Base-by-base conservation (phyloP, 2,797 vertebrate species). In the Choloepus didactylus region DNA sequence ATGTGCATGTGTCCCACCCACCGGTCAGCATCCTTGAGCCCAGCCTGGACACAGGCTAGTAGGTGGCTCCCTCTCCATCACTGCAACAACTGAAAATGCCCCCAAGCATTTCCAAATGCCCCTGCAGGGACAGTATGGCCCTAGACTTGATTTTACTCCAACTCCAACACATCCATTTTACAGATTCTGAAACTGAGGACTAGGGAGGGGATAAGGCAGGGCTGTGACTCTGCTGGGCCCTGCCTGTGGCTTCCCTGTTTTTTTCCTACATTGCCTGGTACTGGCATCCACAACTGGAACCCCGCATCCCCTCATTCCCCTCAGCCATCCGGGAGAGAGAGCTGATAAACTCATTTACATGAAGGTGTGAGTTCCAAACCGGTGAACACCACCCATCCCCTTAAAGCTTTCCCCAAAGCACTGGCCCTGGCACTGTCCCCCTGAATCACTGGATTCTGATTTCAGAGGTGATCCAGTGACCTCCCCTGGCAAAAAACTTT, bases 131-230 rank as follows among this genome's bases (percentile, higher is more conserved):
- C 54, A 51, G 64, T 18, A 4, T 12, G 56, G 23, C 31, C 80
- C n/a, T 6, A 25, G 59, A 11, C 16, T 41, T 31, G 31, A 4
- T 60, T 64, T 62, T 76, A 15, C 21, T 60, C 27, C 67, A 56
- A 8, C 21, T 60, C 31, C 62, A 56, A 8, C 18, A 2, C 9
- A 6, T 19, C 46, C 77, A 46, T 75, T 77, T 82, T 23, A 70
- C 9, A 82, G 79, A 46, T 72, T 59, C 73, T 73, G 87, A 64
- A 82, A 44, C 60, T 21, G 38, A 94, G 54, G 80, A 18, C 31
- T 67, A 35, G 35, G 56, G n/a, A 8, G 46, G 49, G 69, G 51
- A 9, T 27, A 31, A 6, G 41, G 21, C 44, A 49, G 75, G 44
- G 12, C 64, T 9, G 27, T 6, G 56, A 60, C 18, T 56, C 16